Percentiles rank a stretch among this genome's conserved stretches.
These are phyloP conservation scores for Tamias sibiricus DNA, from an alignment of 2,113 vertebrate genomes.

Conservation along the genomic window DNA sequence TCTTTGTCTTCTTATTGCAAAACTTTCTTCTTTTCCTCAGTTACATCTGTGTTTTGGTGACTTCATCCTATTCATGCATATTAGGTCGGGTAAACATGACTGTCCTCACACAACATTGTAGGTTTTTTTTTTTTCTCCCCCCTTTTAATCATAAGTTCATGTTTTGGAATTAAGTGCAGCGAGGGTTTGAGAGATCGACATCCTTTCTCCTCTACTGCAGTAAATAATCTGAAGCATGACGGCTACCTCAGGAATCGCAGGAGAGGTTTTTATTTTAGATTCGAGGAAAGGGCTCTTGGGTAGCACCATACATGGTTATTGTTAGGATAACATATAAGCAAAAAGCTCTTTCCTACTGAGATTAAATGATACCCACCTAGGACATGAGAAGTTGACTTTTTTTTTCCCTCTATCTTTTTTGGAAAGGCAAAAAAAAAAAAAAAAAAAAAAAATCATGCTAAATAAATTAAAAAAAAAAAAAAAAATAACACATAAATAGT, in stretches of 20 bases:
- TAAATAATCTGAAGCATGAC: constrained; percentile 53
- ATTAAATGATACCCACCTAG: constrained; percentile 22
- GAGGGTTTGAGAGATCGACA: constrained; percentile 40
- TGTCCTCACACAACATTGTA: not conserved
- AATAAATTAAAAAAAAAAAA: constrained; percentile 61
- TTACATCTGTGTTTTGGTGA: not conserved
- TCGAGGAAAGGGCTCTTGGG: constrained; percentile 33
- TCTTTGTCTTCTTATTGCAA: not conserved
- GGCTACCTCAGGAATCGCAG: constrained; percentile 62
- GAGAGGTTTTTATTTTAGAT: constrained; percentile 61
- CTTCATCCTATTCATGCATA: not conserved
- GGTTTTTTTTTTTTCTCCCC: not conserved
- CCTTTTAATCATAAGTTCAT: not conserved
- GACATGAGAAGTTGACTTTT: not conserved
- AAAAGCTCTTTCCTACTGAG: constrained; percentile 59
- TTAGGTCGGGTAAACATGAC: not conserved
- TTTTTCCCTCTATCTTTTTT: not conserved
- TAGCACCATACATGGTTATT: constrained; percentile 59
- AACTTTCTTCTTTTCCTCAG: not conserved
- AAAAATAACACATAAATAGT: constrained; percentile 71
- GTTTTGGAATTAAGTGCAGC: not conserved
- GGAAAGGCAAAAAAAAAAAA: constrained; percentile 71
- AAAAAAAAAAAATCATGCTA: constrained; percentile 69
- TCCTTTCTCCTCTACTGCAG: constrained; percentile 40
- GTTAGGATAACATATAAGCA: constrained; percentile 49